Conservation (phyloP, 2,797 vertebrate genomes). For the Danio kyathit region DNA sequence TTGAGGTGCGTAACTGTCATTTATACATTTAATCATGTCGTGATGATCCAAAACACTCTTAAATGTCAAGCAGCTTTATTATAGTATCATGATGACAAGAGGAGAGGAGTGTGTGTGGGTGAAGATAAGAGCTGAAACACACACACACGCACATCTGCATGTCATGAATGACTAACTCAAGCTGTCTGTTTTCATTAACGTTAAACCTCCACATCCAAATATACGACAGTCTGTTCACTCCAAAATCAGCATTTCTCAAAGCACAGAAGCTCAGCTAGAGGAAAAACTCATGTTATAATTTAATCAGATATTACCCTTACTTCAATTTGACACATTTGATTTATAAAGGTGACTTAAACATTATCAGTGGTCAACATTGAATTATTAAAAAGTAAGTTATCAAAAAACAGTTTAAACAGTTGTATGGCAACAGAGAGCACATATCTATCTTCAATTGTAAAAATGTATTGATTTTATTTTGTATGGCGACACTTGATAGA, state of each 20-base stretch:
- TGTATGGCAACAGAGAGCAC: too few species aligned
- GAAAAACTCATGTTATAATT: too few species aligned
- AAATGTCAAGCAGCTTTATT: constrained; percentile 30
- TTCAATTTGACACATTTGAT: too few species aligned
- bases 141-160: constrained; percentile 2
- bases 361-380: too few species aligned
- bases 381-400: too few species aligned
- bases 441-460: too few species aligned
- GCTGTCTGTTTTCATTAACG: constrained; percentile 2
- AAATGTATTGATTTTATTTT: too few species aligned
- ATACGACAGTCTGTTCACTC: neutral
- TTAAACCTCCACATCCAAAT: neutral
- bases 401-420: too few species aligned
- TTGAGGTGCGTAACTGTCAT: constrained; percentile 2
- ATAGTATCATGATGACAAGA: constrained; percentile 9
- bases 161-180: neutral
- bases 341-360: too few species aligned
- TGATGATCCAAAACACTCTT: constrained; percentile 5
- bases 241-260: neutral
- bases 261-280: too few species aligned
- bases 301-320: too few species aligned
- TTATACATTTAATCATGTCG: constrained; percentile 16
- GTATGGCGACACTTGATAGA: too few species aligned
- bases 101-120: constrained; percentile 29
- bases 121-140: constrained; percentile 21